Evolutionary conservation across 2,797 vertebrate species (phyloP), one percentile per base, ranked within the genome.

Genomic region (Clarias laeviceps): DNA sequence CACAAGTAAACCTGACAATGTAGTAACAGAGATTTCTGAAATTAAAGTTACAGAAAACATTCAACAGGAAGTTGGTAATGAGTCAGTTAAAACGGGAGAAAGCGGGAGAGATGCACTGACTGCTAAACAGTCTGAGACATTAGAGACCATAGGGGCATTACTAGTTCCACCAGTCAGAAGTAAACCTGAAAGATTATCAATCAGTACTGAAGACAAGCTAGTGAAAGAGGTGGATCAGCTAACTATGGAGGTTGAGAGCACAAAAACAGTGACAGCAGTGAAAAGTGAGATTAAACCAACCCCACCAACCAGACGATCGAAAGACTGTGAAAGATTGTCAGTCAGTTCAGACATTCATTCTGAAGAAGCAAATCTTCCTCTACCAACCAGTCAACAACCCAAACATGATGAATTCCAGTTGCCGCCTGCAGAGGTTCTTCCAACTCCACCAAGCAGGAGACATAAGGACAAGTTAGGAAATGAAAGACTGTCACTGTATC

Each of bases 391-490:
- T 82, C 18, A 40, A n/a, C n/a, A 17, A 34, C 22, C 40, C 27
- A 79, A 66, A 77, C 59, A 50, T 56, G 80, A 88, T 82, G 79
- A 80, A 56, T 70, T 45, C 15, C 73, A 82, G 5, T 72, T 59
- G 56, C 66, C 64, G 50, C 27, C n/a, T 32, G 37, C 29, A 65
- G 87, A 82, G 11, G 61, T 88, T 82, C n/a, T 86, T 54, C 85
- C 86, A 45, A 88, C 87, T 40, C 88, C 87, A 73, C 87, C 86
- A 80, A 83, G 69, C 76, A 70, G 68, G 84, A 81, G 68, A 61
- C 37, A 4, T 20, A 89, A 84, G 61, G 77, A 84, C 14, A 87
- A 40, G 12, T 37, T 61, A 64, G 27, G 11, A 66, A 81, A 34
- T 37, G 74, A 66, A 78, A 73, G 34, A 1, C 50, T 84, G 5